Evolutionary conservation across 1,140 invertebrate genomes (phyloP), one percentile per base, ranked within the genome.

Genomic region (Sycophila sp.): DNA sequence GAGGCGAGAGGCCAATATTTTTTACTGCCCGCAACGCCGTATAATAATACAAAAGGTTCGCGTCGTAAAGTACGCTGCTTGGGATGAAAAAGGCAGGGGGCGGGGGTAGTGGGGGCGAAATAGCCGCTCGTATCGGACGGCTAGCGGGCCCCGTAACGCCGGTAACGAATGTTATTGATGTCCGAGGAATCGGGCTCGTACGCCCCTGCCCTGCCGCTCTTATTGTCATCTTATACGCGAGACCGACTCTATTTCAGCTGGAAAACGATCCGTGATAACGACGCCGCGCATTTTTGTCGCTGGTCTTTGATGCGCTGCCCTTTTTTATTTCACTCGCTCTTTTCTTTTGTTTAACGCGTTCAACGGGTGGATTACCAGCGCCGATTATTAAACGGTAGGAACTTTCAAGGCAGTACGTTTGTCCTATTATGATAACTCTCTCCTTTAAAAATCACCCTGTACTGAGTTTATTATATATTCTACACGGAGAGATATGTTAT

Each of bases 151-250:
- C n/a, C n/a, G 24, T 53, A 28, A 73, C 75, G 45, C 65, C 73
- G 73, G 76, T 80, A 80, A 80, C 78, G 77, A 80, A 80, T 80
- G 78, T 80, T 80, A 80, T 80, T 80, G 79, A 80, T 80, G 79
- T 76, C 73, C 74, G 10, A 70, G 62, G 24, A 58, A 58, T 40
- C 60, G 73, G 76, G 69, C 72, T 56, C n/a, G n/a, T n/a, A n/a
- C n/a, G n/a, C n/a, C n/a, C n/a, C n/a, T n/a, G n/a, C n/a, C n/a
- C n/a, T n/a, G n/a, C n/a, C 72, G 68, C 72, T 74, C 76, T 80
- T 80, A 80, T 79, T 77, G 78, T 78, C 76, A 76, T 78, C 77
- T 80, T 80, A 78, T 80, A 79, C 77, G 73, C 22, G 45, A 73
- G 76, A 63, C 53, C 73, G 72, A 73, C 74, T 77, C 71, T 67